Base-by-base conservation (phyloP, 2,797 vertebrate genomes). In the Scolopax rusticola region DNA sequence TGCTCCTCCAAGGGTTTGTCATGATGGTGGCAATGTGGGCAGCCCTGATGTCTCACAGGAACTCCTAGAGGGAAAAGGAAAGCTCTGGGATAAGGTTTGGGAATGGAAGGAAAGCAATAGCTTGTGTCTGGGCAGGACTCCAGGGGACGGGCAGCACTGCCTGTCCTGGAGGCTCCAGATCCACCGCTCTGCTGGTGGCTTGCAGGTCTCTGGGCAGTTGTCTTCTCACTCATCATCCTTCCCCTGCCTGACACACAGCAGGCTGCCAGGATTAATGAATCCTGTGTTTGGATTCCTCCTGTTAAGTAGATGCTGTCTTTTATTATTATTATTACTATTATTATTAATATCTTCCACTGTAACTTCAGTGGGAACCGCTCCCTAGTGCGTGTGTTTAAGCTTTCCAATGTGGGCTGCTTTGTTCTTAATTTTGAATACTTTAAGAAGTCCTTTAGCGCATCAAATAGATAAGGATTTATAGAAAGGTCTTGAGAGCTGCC, bases 371-470 rank as follows among this genome's bases (percentile, higher is more conserved):
- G 32, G 41, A 47, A 59, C 45, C 3, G 1, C 25, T 88, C 32
- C 28, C 32, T 25, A 6, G 3, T 48, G 73, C 36, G 18, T 3
- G 16, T 59, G 28, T 70, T 75, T 64, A 54, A 91, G 23, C 21
- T 27, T 18, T 9, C 21, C 47, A 45, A 27, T 9, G 8, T 50
- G 47, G 61, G 57, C 43, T 1, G 1, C 33, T 78, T 91, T 67
- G 51, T 48, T 91, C 70, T 84, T 70, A n/a, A 56, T 76, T 95
- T 69, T 91, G 67, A 76, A 90, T 93, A 70, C 89, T 90, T 91
- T 40, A 73, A 75, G 59, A 73, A 77, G 43, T 74, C 51, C 12
- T 94, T 82, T 41, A 90, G 36, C 56, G 84, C 65, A 73, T 84
- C 73, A 69, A 43, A 86, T 51, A 21, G 63, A 80, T 25, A 20